Conservation (phyloP, 2,113 vertebrate genomes). For the Zootoca vivipara region DNA sequence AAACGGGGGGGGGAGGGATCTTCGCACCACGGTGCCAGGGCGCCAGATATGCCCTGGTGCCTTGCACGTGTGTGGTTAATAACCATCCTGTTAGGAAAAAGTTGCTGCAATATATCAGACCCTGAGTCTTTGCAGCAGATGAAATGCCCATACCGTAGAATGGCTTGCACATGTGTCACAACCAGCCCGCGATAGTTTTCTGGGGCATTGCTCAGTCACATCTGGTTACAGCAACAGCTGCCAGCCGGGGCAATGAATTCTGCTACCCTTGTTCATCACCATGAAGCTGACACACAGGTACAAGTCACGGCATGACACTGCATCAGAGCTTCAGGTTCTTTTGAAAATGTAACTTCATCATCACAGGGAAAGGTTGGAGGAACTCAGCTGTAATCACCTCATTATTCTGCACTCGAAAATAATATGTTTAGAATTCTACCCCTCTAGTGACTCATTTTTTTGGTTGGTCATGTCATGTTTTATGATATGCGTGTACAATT, state of each 20-base stretch:
- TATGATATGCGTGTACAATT: no score
- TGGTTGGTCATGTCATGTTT: no score
- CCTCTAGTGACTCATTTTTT: no score
- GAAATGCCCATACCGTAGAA: background rate
- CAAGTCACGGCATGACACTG: no score
- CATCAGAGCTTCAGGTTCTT: background rate
- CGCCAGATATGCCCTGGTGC: no score
- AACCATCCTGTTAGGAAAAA: no score
- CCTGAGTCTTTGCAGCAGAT: background rate
- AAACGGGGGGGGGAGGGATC: no score
- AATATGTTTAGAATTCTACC: no score
- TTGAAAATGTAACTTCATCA: background rate
- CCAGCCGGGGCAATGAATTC: no score
- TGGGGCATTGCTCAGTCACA: background rate
- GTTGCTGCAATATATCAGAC: background rate
- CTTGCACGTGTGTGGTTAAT: background rate
- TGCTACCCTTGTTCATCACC: background rate
- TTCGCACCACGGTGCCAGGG: no score
- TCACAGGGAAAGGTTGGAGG: background rate
- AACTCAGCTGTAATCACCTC: no score
- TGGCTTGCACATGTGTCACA: background rate
- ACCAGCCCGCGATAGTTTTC: background rate
- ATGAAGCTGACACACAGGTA: background rate
- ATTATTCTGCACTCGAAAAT: no score
- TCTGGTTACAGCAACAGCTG: background rate